These are phyloP conservation scores for Acrocephalus scirpaceus DNA, from an alignment of 2,797 vertebrate genomes.

Conservation along the genomic window DNA sequence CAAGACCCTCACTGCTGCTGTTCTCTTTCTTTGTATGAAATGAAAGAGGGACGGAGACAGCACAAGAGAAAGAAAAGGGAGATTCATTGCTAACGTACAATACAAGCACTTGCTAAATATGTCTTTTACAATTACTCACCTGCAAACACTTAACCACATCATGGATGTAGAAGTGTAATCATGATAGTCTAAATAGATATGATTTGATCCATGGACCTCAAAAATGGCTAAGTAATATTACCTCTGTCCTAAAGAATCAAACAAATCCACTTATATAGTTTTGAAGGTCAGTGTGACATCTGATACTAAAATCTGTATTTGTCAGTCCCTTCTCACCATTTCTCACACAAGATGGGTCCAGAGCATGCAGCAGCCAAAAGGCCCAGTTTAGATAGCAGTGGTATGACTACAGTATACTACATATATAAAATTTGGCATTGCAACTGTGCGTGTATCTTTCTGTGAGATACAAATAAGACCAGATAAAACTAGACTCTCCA, in stretches of 20 bases:
- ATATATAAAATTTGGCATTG: background rate
- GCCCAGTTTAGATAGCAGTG: background rate
- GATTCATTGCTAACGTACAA: background rate
- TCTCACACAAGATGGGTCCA: background rate
- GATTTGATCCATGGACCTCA: background rate
- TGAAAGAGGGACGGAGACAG: background rate
- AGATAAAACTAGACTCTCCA: background rate
- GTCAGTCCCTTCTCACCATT: background rate
- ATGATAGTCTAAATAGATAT: background rate
- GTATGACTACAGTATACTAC: background rate
- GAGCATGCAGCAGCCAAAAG: background rate
- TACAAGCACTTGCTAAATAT: background rate
- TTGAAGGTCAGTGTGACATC: background rate
- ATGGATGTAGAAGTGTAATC: background rate
- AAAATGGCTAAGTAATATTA: background rate
- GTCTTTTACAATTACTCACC: background rate
- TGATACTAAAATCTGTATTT: background rate
- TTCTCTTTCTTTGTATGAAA: background rate
- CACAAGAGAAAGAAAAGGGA: background rate
- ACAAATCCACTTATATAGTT: background rate
- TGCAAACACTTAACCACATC: background rate
- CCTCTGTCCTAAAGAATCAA: background rate
- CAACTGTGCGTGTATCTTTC: background rate
- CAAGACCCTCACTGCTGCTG: background rate
- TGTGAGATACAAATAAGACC: background rate